Conservation (phyloP, 2,113 vertebrate genomes). For the Paratilapia polleni region DNA sequence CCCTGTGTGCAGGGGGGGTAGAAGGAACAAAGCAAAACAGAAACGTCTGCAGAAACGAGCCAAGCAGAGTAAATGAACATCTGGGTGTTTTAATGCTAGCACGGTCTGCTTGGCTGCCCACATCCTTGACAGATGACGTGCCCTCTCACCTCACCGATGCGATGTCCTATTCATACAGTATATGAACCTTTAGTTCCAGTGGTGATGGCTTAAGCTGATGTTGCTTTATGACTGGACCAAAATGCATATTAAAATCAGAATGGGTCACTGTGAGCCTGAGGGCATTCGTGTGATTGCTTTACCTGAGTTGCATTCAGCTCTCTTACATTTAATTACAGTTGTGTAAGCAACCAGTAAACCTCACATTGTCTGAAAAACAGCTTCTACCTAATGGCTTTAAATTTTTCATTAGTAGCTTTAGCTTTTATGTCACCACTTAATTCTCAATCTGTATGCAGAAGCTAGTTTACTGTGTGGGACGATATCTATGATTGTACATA, state of each 20-base stretch:
- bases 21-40: conserved; percentile 16
- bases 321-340: conserved; percentile 22
- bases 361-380: not conserved
- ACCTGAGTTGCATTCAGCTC: conserved; percentile 13
- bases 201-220: not conserved
- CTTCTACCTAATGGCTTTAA: not conserved
- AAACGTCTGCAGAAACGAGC: conserved; percentile 36
- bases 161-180: not conserved
- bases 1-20: not conserved
- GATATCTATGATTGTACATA: not conserved
- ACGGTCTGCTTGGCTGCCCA: conserved; percentile 22
- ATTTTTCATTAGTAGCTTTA: conserved; percentile 24
- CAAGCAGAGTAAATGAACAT: conserved; percentile 36
- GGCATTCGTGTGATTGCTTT: not conserved
- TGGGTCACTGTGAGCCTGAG: not conserved
- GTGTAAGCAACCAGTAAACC: not conserved
- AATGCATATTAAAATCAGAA: not conserved
- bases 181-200: not conserved
- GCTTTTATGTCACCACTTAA: conserved; percentile 25
- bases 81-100: conserved; percentile 1
- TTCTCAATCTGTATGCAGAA: not conserved
- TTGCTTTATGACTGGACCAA: not conserved
- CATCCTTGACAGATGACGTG: not conserved
- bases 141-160: not conserved
- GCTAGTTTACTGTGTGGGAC: not conserved